These are phyloP conservation scores for Drosophila paulistorum DNA, from an alignment of 1,140 invertebrate species.

Conservation along the genomic window DNA sequence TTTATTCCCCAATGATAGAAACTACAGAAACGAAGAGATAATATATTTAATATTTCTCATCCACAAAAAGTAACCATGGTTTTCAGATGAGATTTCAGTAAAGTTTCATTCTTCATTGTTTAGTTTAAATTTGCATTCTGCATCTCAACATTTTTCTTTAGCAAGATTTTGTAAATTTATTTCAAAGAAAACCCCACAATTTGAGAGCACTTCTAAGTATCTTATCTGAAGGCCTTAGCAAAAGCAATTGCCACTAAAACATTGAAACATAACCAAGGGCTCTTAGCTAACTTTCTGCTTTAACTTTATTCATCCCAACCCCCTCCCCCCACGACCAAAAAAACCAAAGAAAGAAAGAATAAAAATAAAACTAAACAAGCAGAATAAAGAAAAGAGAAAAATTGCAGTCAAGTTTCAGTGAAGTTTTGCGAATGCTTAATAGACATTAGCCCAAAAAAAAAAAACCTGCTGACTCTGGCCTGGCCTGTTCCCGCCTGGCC, in stretches of 20 bases:
- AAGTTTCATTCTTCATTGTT: too few species aligned
- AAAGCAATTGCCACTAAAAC: slow-evolving; percentile 30
- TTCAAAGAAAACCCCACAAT: slow-evolving; percentile 29
- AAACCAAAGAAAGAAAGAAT: background rate
- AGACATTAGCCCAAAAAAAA: slow-evolving; percentile 42
- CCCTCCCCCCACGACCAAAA: slow-evolving; percentile 8
- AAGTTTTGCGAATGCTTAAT: slow-evolving; percentile 44
- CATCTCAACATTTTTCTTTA: too few species aligned
- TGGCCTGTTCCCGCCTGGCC: background rate
- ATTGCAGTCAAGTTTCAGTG: slow-evolving; percentile 26
- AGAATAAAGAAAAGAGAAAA: slow-evolving; percentile 2
- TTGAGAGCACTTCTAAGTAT: slow-evolving; percentile 35
- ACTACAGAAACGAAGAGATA: too few species aligned
- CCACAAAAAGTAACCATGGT: too few species aligned
- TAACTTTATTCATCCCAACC: slow-evolving; percentile 47
- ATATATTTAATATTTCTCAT: too few species aligned
- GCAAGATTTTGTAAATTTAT: background rate
- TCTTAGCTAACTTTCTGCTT: slow-evolving; percentile 50
- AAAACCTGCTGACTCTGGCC: slow-evolving; percentile 43
- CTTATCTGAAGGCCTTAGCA: slow-evolving; percentile 48
- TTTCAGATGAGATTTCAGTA: too few species aligned
- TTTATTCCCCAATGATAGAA: too few species aligned
- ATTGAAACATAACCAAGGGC: slow-evolving; percentile 54
- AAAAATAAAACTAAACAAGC: background rate
- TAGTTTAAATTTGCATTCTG: too few species aligned